Evolutionary conservation across 2,113 vertebrate genomes (phyloP).

Genomic region (Nesoenas mayeri): DNA sequence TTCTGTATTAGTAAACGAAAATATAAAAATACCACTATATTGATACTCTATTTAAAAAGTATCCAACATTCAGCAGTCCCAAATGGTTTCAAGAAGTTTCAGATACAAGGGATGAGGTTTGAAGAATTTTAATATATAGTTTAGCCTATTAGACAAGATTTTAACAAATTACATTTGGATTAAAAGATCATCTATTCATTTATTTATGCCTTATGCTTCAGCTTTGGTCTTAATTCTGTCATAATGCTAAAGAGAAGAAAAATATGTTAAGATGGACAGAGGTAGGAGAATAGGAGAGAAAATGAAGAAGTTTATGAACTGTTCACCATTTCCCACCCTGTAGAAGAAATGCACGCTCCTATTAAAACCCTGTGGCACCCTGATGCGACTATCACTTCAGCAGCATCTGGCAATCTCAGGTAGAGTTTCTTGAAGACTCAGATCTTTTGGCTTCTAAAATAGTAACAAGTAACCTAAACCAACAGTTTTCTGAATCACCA

Average conservation of each 20-base stretch:
- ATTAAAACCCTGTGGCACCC: not conserved
- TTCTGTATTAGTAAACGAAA: not conserved
- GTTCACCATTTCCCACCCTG: not conserved
- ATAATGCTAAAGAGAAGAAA: not conserved
- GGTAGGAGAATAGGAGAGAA: not conserved
- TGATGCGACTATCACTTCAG: not conserved
- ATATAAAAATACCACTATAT: not conserved
- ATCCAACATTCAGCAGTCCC: not conserved
- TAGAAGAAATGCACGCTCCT: not conserved
- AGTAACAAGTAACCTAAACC: not conserved
- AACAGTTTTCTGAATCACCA: not conserved
- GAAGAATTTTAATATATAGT: not conserved
- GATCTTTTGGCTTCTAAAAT: not conserved
- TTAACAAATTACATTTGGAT: not conserved
- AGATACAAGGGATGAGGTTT: not conserved
- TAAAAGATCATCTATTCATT: constrained; percentile 4
- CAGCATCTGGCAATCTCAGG: not conserved
- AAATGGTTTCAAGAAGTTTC: not conserved
- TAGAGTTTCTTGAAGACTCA: not conserved
- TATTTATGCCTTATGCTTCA: not conserved
- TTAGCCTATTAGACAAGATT: not conserved
- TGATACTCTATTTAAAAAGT: not conserved
- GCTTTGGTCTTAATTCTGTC: constrained; percentile 1
- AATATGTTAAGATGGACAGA: not conserved
- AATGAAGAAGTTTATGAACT: not conserved